Base-by-base conservation (phyloP, 2,888 invertebrate genomes). In the Xylocampa areola region DNA sequence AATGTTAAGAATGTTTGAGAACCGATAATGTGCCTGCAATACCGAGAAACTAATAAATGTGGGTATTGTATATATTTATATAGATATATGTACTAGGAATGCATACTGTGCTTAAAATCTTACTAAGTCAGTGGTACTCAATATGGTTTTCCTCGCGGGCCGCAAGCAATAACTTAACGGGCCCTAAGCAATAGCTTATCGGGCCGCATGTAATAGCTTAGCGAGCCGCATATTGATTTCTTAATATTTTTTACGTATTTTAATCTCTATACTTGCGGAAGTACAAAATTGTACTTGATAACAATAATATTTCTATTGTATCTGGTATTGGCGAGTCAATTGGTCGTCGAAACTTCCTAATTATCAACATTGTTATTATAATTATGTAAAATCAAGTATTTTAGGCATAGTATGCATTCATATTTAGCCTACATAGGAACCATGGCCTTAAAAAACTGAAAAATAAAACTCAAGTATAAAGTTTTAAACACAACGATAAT, bases 1-100 rank as follows among this genome's bases (percentile, higher is more conserved):
- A 53, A 47, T 50, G 4, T 45, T 65, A 65, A 60, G 57, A 32
- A 41, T 67, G 61, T 66, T 39, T 40, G 52, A 65, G 49, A 59
- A 77, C 77, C 77, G 68, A 60, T 55, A 63, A 72, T 61, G 77
- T 77, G 77, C 77, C 77, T 77, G 72, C 73, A 14, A 52, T 45
- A 62, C 58, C 66, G 61, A 64, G 40, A 43, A 63, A 59, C 45
- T 53, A 61, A 50, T 48, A 43, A 53, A 52, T 43, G 64, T 68
- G 73, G 64, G 66, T 70, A 60, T 47, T 63, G 57, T 65, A 35
- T 71, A 67, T 65, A 64, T 65, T 64, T 65, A 63, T 57, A 62
- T 63, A 70, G 41, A 67, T 47, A 53, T 58, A 59, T 55, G 47
- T 41, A 30, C 40, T 53, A 40, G 57, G 37, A 40, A 40, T 68